A percentile compares a stretch with the other conserved stretches of the same genome.
Conservation (phyloP, 2,888 invertebrate species). For the Pachymerium ferrugineum region DNA sequence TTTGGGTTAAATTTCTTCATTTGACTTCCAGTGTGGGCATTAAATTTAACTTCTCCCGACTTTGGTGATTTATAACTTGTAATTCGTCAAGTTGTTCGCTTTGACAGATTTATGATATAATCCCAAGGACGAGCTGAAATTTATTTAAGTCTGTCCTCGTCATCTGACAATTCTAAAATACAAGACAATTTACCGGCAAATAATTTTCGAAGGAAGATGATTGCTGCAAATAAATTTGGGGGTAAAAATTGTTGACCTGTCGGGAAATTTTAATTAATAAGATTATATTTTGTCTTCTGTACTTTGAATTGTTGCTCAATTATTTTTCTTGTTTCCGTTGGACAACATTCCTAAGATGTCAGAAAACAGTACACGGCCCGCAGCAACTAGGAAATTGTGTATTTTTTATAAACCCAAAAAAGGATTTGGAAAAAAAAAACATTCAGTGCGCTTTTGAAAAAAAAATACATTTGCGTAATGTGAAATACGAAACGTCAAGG, state of each 20-base stretch:
- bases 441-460: no score
- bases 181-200: no score
- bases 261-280: no score
- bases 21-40: not conserved
- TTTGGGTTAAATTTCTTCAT: not conserved
- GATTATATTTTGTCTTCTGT: no score
- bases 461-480: no score
- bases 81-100: conserved; percentile 20
- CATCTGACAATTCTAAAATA: no score
- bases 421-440: not conserved
- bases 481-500: no score
- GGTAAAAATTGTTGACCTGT: no score
- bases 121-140: conserved; percentile 18
- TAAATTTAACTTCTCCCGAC: conserved; percentile 19
- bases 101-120: conserved; percentile 22
- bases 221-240: no score
- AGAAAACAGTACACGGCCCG: conserved; percentile 13
- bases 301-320: conserved; percentile 1
- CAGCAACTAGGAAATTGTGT: conserved; percentile 23
- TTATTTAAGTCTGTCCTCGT: no score
- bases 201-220: no score
- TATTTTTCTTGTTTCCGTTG: not conserved
- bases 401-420: not conserved
- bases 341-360: conserved; percentile 23
- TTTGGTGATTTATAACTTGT: not conserved